Percentiles rank a stretch among this genome's conserved stretches.
Conservation (phyloP, 1,140 invertebrate genomes). For the Hesperophylax magnus region DNA sequence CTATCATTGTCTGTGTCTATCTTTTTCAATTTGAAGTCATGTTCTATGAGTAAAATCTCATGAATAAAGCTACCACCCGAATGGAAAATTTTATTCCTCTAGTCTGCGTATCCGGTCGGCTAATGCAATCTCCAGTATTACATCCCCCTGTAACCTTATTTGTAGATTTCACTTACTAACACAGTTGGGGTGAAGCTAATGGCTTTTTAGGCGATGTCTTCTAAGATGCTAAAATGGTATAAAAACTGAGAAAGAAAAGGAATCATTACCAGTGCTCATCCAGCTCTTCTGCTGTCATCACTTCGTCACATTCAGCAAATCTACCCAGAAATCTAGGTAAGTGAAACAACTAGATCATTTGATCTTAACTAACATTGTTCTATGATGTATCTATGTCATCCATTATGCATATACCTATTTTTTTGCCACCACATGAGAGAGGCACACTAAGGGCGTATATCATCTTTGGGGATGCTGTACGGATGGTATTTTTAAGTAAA, state of each 20-base stretch:
- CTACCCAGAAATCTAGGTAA: neutral
- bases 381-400: too few relatives aligned
- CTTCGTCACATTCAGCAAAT: neutral
- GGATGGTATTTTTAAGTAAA: too few relatives aligned
- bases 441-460: too few relatives aligned
- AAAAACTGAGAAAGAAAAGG: neutral
- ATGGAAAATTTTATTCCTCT: neutral
- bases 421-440: too few relatives aligned
- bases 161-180: constrained; percentile 5
- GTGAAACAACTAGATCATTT: too few relatives aligned
- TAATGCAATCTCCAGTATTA: constrained; percentile 24
- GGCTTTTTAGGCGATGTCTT: constrained; percentile 20
- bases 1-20: too few relatives aligned
- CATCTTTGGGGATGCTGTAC: too few relatives aligned
- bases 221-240: neutral
- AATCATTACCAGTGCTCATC: neutral
- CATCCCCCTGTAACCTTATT: constrained; percentile 7
- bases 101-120: neutral
- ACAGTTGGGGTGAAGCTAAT: constrained; percentile 38
- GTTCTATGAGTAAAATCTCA: too few relatives aligned
- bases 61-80: neutral
- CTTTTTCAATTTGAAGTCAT: too few relatives aligned
- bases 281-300: neutral
- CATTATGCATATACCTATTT: too few relatives aligned
- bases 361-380: too few relatives aligned